Evolutionary conservation across 2,888 invertebrate genomes (phyloP).

Genomic region (Oasisia sp.): DNA sequence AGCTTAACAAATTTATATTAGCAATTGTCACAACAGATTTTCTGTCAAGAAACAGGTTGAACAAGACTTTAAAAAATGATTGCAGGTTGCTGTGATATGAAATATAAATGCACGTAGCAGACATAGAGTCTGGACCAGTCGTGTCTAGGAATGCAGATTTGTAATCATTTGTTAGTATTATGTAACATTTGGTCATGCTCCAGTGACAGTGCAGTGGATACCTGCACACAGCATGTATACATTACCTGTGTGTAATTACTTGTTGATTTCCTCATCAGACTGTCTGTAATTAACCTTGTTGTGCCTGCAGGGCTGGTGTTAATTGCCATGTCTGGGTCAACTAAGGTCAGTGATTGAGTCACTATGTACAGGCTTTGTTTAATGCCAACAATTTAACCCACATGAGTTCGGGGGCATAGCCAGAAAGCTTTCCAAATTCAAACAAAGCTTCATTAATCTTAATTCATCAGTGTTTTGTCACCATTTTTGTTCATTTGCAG

Average conservation of each 20-base stretch:
- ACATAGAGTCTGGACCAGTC: background rate
- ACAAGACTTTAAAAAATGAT: background rate
- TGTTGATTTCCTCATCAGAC: background rate
- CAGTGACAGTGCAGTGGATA: background rate
- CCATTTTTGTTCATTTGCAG: too few relatives aligned
- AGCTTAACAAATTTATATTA: too few relatives aligned
- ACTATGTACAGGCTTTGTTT: background rate
- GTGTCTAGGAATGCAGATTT: background rate
- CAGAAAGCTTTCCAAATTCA: background rate
- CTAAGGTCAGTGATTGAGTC: background rate
- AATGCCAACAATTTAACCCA: background rate
- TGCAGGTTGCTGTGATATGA: constrained; percentile 9
- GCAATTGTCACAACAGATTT: too few relatives aligned
- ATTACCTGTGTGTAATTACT: background rate
- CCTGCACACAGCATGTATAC: background rate
- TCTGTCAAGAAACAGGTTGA: background rate
- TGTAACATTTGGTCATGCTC: background rate
- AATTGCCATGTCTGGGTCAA: background rate
- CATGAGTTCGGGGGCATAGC: background rate
- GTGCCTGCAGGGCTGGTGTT: background rate
- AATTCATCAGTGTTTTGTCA: too few relatives aligned
- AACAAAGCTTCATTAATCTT: background rate
- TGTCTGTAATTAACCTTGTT: constrained; percentile 5
- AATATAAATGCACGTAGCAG: background rate
- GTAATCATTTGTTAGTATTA: background rate